Percentiles rank a stretch among this genome's conserved stretches.
phyloP scores from a whole-genome alignment of 1,140 invertebrate genomes.

The Caenorhabditis latens region DNA sequence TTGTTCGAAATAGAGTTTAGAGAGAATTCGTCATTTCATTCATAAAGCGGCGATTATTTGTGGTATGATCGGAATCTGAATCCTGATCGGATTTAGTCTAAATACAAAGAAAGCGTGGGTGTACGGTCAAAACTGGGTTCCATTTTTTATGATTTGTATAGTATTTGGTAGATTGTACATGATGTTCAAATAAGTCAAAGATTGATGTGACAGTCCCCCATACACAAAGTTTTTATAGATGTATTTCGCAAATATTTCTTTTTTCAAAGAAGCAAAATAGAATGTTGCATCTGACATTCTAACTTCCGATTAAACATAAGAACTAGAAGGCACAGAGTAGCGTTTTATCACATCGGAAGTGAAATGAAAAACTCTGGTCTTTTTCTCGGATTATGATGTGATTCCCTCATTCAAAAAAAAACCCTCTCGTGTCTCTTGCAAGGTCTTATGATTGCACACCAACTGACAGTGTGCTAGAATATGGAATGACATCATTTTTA shows the following conservation, averaged over 20 bases:
- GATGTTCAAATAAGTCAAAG: not conserved
- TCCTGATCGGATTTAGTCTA: slow-evolving; percentile 19
- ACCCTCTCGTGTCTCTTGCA: not conserved
- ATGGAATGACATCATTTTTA: slow-evolving; percentile 45
- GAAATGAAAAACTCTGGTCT: not conserved
- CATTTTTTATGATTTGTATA: slow-evolving; percentile 24
- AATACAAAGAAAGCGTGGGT: not conserved
- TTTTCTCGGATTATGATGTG: slow-evolving; percentile 14
- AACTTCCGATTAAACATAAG: not conserved
- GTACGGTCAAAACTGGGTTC: slow-evolving; percentile 35
- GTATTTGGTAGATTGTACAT: not conserved
- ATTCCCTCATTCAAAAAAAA: slow-evolving; percentile 11
- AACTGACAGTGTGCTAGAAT: slow-evolving; percentile 39
- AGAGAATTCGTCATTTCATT: slow-evolving; percentile 18
- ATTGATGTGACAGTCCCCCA: not conserved
- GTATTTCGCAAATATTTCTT: no score
- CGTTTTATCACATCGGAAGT: slow-evolving; percentile 43
- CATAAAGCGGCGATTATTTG: slow-evolving; percentile 41
- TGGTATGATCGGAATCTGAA: slow-evolving; percentile 23
- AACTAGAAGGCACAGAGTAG: slow-evolving; percentile 3
- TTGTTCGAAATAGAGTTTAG: not conserved
- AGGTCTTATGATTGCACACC: slow-evolving; percentile 38
- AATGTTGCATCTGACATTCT: no score
- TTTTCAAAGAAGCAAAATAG: no score
- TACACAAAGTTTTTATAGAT: not conserved